Conservation (phyloP, 2,888 invertebrate genomes). For the Ennomos erosarius region DNA sequence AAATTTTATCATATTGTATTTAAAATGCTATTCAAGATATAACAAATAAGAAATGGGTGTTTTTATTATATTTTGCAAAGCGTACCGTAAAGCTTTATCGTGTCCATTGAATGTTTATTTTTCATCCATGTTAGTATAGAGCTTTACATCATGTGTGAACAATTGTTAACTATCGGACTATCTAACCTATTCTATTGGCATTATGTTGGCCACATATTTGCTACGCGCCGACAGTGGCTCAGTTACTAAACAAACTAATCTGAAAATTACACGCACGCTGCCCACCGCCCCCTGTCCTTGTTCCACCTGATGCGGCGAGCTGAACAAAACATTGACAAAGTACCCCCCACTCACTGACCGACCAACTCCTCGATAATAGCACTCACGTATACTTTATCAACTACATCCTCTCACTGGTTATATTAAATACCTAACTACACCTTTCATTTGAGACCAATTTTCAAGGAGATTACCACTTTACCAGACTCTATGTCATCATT, state of each 20-base stretch:
- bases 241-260: slow-evolving; percentile 82
- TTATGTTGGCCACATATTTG: slow-evolving; percentile 72
- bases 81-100: too few relatives aligned
- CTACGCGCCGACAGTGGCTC: slow-evolving; percentile 59
- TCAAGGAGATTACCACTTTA: slow-evolving; percentile 23
- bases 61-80: too few relatives aligned
- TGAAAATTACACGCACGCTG: slow-evolving; percentile 75
- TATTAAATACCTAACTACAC: background rate
- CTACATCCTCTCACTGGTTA: slow-evolving; percentile 13
- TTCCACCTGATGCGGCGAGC: slow-evolving; percentile 34
- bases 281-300: slow-evolving; percentile 41
- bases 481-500: slow-evolving; percentile 16
- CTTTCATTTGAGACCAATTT: slow-evolving; percentile 10
- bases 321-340: slow-evolving; percentile 60
- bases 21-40: slow-evolving; percentile 16
- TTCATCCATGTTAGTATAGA: too few relatives aligned
- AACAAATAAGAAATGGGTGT: too few relatives aligned
- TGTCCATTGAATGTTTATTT: slow-evolving; percentile 29
- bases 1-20: slow-evolving; percentile 8
- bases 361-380: slow-evolving; percentile 20
- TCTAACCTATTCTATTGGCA: slow-evolving; percentile 30
- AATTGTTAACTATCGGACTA: slow-evolving; percentile 12
- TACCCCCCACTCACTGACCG: slow-evolving; percentile 15
- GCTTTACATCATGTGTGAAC: slow-evolving; percentile 31
- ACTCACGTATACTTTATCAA: slow-evolving; percentile 34